Base-by-base conservation (phyloP, 1,140 invertebrate species). In the Archivesica marissinica region DNA sequence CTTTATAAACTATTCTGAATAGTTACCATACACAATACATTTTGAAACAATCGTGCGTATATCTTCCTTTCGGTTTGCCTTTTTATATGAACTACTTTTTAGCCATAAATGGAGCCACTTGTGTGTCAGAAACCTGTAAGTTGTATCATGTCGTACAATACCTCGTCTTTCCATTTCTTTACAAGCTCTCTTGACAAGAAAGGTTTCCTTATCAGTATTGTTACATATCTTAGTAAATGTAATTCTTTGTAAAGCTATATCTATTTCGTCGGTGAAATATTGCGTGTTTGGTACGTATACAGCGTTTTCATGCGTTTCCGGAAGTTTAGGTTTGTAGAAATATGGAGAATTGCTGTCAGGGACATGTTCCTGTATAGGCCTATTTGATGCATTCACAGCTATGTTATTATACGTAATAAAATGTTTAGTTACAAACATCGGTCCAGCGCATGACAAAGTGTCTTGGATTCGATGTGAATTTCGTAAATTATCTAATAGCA, bases 41-140 rank as follows among this genome's bases (percentile, higher is more conserved):
- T 38, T 35, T 39, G 61, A 38, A 6, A 30, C 61, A 66, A 66
- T 35, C 20, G 38, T 13, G 17, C 17, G 11, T 66, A 66, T 66
- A 66, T 66, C 23, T 66, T 11, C 41, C n/a, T 38, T 38, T 17
- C 15, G 41, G 1, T 35, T 2, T 9, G 20, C 3, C 17, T 38
- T 6, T 38, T 35, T 38, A 38, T 66, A 30, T 20, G 3, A 7
- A 20, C 30, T 20, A 33, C 20, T 28, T 33, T 1, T 30, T 20
- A 15, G 30, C 72, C 72, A 91, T 25, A 87, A 90, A 59, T 91
- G 90, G 15, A 86, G 81, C 90, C 90, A 91, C 50, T 91, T 88
- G 80, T 91, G 90, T 9, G 54, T 77, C 13, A 89, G 75, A 86
- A 90, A 90, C 13, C 87, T 84, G 54, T 75, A 77, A 20, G 56